Evolutionary conservation across 2,113 vertebrate genomes (phyloP).

Genomic region (Passer montanus): DNA sequence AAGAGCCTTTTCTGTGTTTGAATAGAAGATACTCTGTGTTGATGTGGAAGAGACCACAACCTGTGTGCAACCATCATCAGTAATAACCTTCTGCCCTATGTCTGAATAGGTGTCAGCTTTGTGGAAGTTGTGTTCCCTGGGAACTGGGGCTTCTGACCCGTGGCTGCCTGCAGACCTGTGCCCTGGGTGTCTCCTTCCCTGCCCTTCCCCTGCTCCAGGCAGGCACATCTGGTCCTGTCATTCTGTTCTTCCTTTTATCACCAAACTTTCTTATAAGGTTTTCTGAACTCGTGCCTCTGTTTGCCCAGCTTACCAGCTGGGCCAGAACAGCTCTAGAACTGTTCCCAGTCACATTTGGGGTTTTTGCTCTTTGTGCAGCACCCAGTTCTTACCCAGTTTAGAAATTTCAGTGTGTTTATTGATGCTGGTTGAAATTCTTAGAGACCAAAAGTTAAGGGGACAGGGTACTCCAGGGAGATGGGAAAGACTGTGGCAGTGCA

Average conservation of each 20-base stretch:
- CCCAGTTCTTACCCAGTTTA: neutral
- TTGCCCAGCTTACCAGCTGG: neutral
- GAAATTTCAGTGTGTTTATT: neutral
- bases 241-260: neutral
- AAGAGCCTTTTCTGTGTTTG: neutral
- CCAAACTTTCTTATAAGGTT: neutral
- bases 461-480: neutral
- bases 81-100: neutral
- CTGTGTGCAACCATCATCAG: neutral
- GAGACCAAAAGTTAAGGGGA: neutral
- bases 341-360: neutral
- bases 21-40: neutral
- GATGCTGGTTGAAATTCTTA: neutral
- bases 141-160: neutral
- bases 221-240: neutral
- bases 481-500: neutral
- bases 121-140: neutral
- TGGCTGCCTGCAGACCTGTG: neutral
- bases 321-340: neutral
- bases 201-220: neutral
- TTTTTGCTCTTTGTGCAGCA: neutral
- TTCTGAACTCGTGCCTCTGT: neutral
- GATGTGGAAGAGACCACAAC: neutral
- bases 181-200: neutral
- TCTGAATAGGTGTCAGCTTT: neutral